phyloP scores from a whole-genome alignment of 2,113 vertebrate genomes.

The Phasianus colchicus region DNA sequence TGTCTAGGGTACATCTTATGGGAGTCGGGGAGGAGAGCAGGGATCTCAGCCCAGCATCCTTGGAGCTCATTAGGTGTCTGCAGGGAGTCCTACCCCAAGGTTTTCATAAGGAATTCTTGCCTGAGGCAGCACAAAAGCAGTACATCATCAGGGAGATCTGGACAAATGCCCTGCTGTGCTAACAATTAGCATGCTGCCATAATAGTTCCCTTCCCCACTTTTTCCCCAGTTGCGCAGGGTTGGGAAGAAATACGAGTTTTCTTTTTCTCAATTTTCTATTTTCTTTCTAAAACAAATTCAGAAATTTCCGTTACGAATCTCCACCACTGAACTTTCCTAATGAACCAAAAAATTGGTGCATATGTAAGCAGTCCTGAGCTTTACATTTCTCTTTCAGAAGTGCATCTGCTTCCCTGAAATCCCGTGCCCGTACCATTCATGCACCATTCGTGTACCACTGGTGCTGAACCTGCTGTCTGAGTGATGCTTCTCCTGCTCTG shows the following conservation, averaged over 20 bases:
- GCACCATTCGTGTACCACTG: not conserved
- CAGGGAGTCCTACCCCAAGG: not conserved
- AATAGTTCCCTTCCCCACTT: not conserved
- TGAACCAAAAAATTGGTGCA: not conserved
- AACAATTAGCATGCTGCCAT: not conserved
- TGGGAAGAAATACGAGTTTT: not conserved
- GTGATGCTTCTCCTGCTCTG: not conserved
- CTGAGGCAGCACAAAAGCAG: not conserved
- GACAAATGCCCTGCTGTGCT: not conserved
- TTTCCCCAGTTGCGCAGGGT: fast-evolving
- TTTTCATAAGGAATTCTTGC: not conserved
- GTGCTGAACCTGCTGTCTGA: not conserved
- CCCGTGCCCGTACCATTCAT: not conserved
- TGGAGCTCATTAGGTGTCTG: not conserved
- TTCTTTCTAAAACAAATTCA: not conserved
- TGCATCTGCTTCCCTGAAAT: not conserved
- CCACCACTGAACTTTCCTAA: not conserved
- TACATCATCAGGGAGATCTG: not conserved
- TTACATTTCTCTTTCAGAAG: not conserved
- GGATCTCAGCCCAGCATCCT: not conserved
- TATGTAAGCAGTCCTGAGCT: not conserved
- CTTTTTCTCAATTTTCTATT: not conserved
- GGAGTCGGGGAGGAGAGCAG: not conserved
- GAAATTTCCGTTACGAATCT: not conserved
- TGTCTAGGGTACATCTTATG: not conserved